A percentile compares a stretch with the other conserved stretches of the same genome.
Evolutionary conservation across 2,113 vertebrate species (phyloP).

Genomic region (Synchiropus splendidus): DNA sequence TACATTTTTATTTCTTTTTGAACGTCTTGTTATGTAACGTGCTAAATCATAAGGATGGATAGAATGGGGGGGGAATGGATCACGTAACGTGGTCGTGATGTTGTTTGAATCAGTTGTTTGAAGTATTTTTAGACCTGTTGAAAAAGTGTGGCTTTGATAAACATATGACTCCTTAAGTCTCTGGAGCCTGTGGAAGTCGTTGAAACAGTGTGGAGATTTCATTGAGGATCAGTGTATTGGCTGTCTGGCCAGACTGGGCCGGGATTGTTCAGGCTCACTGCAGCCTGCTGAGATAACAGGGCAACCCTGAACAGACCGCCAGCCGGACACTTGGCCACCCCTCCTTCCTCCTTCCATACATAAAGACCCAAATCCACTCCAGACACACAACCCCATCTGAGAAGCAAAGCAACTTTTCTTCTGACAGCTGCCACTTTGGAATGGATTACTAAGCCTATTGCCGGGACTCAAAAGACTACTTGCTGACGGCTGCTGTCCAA

Average conservation of each 20-base stretch:
- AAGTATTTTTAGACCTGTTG: no score
- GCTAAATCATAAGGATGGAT: no score
- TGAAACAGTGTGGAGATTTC: slow-evolving; percentile 59
- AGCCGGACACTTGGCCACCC: slow-evolving; percentile 53
- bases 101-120: no score
- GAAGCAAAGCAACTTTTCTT: slow-evolving; percentile 64
- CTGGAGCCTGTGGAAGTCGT: slow-evolving; percentile 28
- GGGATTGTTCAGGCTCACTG: slow-evolving; percentile 62
- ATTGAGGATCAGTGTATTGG: slow-evolving; percentile 46
- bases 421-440: slow-evolving; percentile 70
- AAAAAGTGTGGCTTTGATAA: no score
- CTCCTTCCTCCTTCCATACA: slow-evolving; percentile 46
- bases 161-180: no score
- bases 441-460: slow-evolving; percentile 65
- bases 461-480: slow-evolving; percentile 49
- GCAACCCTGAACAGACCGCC: slow-evolving; percentile 46
- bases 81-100: no score
- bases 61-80: no score
- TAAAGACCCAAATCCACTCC: slow-evolving; percentile 57
- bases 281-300: slow-evolving; percentile 59
- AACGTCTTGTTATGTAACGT: no score
- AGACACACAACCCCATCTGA: slow-evolving; percentile 49
- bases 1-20: no score
- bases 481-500: slow-evolving; percentile 50
- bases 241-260: slow-evolving; percentile 42